These are phyloP conservation scores for Euwallacea fornicatus DNA, from an alignment of 1,140 invertebrate species.

Conservation along the genomic window DNA sequence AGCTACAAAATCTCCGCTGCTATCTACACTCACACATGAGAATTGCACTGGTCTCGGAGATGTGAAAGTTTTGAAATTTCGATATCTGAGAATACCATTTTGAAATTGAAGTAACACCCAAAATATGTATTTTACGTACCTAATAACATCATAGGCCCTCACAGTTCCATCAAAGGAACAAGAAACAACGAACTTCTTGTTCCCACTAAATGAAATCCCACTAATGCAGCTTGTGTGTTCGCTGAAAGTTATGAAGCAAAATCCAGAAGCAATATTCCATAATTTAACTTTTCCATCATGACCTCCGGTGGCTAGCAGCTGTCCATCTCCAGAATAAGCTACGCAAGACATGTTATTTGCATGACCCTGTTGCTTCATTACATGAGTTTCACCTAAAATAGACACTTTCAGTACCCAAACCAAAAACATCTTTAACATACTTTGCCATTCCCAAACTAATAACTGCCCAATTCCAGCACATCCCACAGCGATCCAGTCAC, in stretches of 20 bases:
- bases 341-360: constrained; percentile 85
- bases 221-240: constrained; percentile 86
- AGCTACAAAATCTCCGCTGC: constrained; percentile 86
- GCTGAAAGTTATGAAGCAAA: constrained; percentile 93
- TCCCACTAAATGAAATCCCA: constrained; percentile 81
- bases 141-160: constrained; percentile 88
- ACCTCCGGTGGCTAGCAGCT: constrained; percentile 88
- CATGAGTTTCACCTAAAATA: constrained; percentile 82
- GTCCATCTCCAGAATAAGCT: constrained; percentile 88
- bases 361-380: constrained; percentile 97
- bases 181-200: constrained; percentile 89
- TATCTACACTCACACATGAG: constrained; percentile 85
- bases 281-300: constrained; percentile 96
- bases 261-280: constrained; percentile 88
- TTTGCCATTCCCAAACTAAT: constrained; percentile 98
- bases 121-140: constrained; percentile 54
- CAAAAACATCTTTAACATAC: constrained; percentile 54
- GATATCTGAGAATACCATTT: constrained; percentile 67
- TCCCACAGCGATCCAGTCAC: constrained; percentile 94
- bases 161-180: constrained; percentile 94
- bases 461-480: constrained; percentile 85
- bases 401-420: not conserved
- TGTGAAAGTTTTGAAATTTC: constrained; percentile 95
- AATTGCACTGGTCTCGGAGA: constrained; percentile 90
- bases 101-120: not conserved